phyloP scores from a whole-genome alignment of 2,113 vertebrate species.

The Aptenodytes forsteri region DNA sequence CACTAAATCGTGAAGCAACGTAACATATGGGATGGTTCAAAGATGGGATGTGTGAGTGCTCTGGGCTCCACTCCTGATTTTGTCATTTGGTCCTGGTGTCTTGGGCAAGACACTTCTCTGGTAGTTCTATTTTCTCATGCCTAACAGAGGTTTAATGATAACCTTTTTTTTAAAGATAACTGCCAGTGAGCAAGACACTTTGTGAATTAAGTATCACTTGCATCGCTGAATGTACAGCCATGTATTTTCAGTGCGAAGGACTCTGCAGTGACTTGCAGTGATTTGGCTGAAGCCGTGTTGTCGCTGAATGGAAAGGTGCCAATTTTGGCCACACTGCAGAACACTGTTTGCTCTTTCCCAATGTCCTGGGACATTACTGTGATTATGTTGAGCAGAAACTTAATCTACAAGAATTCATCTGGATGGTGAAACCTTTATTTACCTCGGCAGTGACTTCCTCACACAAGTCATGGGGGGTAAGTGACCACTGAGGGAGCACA shows the following conservation, averaged over 20 bases:
- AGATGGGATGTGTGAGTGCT: not conserved
- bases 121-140: not conserved
- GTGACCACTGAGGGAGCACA: not conserved
- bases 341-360: not conserved
- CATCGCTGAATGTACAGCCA: not conserved
- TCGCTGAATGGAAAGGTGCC: fast-evolving
- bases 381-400: not conserved
- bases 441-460: not conserved
- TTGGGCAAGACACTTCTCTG: not conserved
- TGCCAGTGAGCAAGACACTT: not conserved
- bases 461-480: not conserved
- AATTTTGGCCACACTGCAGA: not conserved
- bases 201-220: not conserved
- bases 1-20: not conserved
- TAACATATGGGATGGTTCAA: not conserved
- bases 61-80: not conserved
- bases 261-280: not conserved
- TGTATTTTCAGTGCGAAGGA: not conserved
- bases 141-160: not conserved
- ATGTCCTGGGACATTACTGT: not conserved
- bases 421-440: not conserved
- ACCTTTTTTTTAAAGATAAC: not conserved
- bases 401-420: not conserved
- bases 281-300: not conserved
- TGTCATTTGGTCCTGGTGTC: not conserved